A percentile compares a stretch with the other conserved stretches of the same genome.
Evolutionary conservation across 1,140 invertebrate genomes (phyloP).

Genomic region (Zaprionus davidi): DNA sequence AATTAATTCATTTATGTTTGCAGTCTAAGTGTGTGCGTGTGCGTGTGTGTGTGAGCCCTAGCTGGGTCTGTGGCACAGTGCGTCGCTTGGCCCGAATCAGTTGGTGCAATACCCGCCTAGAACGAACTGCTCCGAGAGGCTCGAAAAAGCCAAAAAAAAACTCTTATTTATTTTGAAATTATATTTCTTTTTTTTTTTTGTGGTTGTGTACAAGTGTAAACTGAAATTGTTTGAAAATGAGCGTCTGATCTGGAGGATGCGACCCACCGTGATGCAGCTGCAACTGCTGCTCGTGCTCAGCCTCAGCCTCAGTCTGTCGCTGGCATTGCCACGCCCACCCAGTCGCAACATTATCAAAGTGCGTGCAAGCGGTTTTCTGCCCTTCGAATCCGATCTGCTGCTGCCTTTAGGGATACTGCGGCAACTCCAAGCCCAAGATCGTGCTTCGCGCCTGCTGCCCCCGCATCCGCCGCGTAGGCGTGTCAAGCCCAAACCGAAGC

Average conservation of each 20-base stretch:
- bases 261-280: not conserved
- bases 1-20: conserved; percentile 71
- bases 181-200: conserved; percentile 11
- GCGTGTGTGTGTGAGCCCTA: conserved; percentile 36
- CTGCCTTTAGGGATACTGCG: conserved; percentile 60
- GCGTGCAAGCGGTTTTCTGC: conserved; percentile 67
- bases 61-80: conserved; percentile 22
- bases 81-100: conserved; percentile 50
- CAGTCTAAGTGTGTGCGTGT: conserved; percentile 35
- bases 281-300: conserved; percentile 15
- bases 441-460: conserved; percentile 38
- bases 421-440: conserved; percentile 64
- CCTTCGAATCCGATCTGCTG: conserved; percentile 67
- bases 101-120: conserved; percentile 74
- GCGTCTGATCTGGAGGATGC: not conserved
- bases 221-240: conserved; percentile 18
- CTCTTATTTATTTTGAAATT: not conserved
- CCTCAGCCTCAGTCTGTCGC: not conserved
- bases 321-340: conserved; percentile 16
- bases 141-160: conserved; percentile 9
- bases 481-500: conserved; percentile 21
- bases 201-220: conserved; percentile 13
- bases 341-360: conserved; percentile 67
- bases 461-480: conserved; percentile 2
- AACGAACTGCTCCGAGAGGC: conserved; percentile 49